phyloP scores from a whole-genome alignment of 2,113 vertebrate species.

The Peromyscus polionotus region DNA sequence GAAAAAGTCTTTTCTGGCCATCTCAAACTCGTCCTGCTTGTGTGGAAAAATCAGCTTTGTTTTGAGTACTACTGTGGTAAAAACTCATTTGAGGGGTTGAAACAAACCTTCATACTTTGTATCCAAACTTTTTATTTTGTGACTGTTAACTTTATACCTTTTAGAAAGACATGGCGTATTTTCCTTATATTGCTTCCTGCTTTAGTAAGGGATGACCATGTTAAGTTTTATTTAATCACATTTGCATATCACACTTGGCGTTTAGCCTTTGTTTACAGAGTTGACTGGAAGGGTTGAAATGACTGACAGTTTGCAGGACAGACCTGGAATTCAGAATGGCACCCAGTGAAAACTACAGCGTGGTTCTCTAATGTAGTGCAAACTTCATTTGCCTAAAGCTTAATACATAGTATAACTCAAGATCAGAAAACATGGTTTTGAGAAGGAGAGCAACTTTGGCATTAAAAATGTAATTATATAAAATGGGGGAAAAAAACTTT shows the following conservation, averaged over 20 bases:
- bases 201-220: constrained; percentile 49
- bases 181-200: constrained; percentile 71
- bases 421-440: constrained; percentile 25
- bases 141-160: constrained; percentile 45
- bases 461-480: constrained; percentile 54
- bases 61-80: constrained; percentile 45
- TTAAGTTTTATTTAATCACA: constrained; percentile 75
- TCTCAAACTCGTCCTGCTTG: constrained; percentile 34
- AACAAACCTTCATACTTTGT: constrained; percentile 52
- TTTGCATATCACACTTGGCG: constrained; percentile 66
- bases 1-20: not conserved
- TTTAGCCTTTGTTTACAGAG: constrained; percentile 72
- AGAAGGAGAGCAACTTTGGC: constrained; percentile 57
- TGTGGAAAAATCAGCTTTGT: constrained; percentile 19
- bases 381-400: constrained; percentile 25
- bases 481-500: not conserved
- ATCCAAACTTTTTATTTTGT: constrained; percentile 38
- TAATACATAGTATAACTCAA: not conserved
- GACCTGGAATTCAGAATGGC: constrained; percentile 56
- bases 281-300: constrained; percentile 68
- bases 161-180: constrained; percentile 61
- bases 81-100: constrained; percentile 48
- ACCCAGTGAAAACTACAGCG: constrained; percentile 34
- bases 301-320: constrained; percentile 68
- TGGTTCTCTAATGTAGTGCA: constrained; percentile 3